phyloP scores from a whole-genome alignment of 2,797 vertebrate species.

The Otolemur crassicaudatus region DNA sequence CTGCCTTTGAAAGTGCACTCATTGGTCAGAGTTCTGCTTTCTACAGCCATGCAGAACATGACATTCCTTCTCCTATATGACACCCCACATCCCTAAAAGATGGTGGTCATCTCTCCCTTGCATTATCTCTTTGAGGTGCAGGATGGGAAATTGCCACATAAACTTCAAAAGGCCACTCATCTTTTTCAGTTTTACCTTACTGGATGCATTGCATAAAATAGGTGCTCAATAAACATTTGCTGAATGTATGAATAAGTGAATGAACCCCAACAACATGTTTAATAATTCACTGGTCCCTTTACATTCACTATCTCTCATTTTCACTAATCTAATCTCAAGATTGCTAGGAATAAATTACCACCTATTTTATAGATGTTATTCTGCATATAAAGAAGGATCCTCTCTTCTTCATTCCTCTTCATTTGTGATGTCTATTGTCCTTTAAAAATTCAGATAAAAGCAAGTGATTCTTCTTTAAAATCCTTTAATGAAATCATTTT shows the following conservation, averaged over 20 bases:
- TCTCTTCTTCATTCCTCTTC: not conserved
- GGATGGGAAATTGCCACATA: not conserved
- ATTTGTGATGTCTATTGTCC: not conserved
- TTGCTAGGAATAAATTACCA: not conserved
- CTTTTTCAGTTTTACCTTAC: not conserved
- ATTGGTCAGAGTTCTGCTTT: not conserved
- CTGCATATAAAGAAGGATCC: not conserved
- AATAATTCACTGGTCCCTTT: not conserved
- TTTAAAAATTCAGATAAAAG: slow-evolving; percentile 43
- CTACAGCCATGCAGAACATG: not conserved
- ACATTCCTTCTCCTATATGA: not conserved
- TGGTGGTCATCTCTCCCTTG: not conserved
- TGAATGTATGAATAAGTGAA: not conserved
- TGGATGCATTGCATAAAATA: not conserved
- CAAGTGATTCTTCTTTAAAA: not conserved
- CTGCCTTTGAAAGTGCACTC: not conserved
- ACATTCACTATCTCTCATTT: not conserved
- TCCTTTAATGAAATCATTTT: not conserved
- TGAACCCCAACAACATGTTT: not conserved
- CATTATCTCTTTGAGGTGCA: not conserved
- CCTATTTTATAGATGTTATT: not conserved
- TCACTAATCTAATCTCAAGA: not conserved
- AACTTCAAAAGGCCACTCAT: not conserved
- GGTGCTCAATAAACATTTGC: not conserved
- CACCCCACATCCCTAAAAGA: not conserved